Conservation (phyloP, 2,797 vertebrate genomes). For the Pseudochromis fuscus region DNA sequence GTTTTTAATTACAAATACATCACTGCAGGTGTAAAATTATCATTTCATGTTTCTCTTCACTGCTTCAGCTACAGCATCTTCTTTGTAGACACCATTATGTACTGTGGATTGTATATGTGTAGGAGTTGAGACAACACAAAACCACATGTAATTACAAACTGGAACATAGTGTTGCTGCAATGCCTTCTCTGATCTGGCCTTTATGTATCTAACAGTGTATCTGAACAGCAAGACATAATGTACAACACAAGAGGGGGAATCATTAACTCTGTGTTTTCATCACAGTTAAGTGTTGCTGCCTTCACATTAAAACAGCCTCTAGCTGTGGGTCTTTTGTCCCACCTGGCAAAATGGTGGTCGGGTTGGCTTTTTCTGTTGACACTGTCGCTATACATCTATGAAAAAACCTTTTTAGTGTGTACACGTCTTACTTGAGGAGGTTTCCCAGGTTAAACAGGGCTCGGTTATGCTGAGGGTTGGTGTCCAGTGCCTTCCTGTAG, state of each 20-base stretch:
- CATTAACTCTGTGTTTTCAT: not conserved
- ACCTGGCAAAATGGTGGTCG: not conserved
- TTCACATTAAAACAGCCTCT: too few relatives aligned
- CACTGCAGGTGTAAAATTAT: not conserved
- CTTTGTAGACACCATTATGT: not conserved
- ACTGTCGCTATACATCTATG: not conserved
- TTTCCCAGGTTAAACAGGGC: slow-evolving; percentile 98
- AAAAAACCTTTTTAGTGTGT: not conserved
- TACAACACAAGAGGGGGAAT: not conserved
- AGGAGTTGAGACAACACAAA: not conserved
- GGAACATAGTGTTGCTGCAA: too few relatives aligned
- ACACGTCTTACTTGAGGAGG: slow-evolving; percentile 92
- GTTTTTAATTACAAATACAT: too few relatives aligned
- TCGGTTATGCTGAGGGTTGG: slow-evolving; percentile 94
- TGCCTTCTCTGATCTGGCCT: not conserved
- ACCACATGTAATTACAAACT: not conserved
- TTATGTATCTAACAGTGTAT: not conserved
- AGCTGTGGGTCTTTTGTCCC: not conserved
- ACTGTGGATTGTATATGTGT: not conserved
- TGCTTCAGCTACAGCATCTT: not conserved
- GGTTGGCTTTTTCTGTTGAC: not conserved
- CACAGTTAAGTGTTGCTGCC: too few relatives aligned
- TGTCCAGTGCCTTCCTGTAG: slow-evolving; percentile 92
- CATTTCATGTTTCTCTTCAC: not conserved
- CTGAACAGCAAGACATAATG: not conserved